Conservation (phyloP, 2,888 invertebrate species). For the Epistrophe eligans region DNA sequence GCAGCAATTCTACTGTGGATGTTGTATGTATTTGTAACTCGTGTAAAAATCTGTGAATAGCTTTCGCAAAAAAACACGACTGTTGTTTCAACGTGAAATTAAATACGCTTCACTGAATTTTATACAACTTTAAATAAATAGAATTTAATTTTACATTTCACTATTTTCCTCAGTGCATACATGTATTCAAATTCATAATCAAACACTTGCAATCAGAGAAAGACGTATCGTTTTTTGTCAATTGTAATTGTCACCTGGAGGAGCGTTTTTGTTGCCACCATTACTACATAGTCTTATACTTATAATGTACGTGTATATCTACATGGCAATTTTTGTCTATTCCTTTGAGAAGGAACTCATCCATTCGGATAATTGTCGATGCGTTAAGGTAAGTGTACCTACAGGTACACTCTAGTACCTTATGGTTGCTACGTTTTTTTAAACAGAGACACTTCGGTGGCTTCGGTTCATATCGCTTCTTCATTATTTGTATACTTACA, state of each 20-base stretch:
- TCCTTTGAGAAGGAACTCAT: slow-evolving; percentile 77
- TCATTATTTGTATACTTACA: slow-evolving; percentile 23
- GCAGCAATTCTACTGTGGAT: too few relatives aligned
- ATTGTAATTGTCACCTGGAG: slow-evolving; percentile 54
- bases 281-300: slow-evolving; percentile 40
- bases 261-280: slow-evolving; percentile 13
- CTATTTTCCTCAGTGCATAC: too few relatives aligned
- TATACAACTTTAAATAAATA: too few relatives aligned
- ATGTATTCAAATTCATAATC: slow-evolving; percentile 4
- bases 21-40: too few relatives aligned
- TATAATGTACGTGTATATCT: not conserved
- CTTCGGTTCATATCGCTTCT: slow-evolving; percentile 58
- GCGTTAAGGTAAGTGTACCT: slow-evolving; percentile 84
- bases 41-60: too few relatives aligned
- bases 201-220: slow-evolving; percentile 14
- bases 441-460: slow-evolving; percentile 54
- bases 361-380: slow-evolving; percentile 84
- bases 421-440: slow-evolving; percentile 18
- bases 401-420: slow-evolving; percentile 69
- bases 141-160: too few relatives aligned
- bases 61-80: too few relatives aligned
- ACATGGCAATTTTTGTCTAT: slow-evolving; percentile 62
- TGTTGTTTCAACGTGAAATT: too few relatives aligned
- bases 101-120: too few relatives aligned
- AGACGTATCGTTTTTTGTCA: slow-evolving; percentile 22